Conservation (phyloP, 1,140 invertebrate genomes). For the Mactra quadrangularis region DNA sequence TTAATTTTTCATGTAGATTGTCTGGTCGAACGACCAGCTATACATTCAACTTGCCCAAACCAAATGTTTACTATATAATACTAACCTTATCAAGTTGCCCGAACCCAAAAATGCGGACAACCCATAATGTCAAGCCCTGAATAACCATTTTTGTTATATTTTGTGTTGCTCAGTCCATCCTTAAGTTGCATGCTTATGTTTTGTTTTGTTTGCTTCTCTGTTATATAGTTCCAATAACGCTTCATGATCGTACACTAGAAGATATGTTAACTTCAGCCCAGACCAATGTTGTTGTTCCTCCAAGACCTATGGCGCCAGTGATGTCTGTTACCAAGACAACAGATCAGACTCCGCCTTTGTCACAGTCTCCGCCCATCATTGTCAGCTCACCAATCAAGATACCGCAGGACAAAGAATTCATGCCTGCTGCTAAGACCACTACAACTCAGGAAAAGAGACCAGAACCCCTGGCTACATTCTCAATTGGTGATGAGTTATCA, state of each 20-base stretch:
- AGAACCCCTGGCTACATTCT: conserved; percentile 34
- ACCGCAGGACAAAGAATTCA: conserved; percentile 41
- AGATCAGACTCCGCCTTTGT: conserved; percentile 12
- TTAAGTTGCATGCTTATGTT: conserved; percentile 30
- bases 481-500: conserved; percentile 37
- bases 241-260: conserved; percentile 51
- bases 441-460: conserved; percentile 15
- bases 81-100: too few relatives aligned
- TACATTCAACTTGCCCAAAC: too few relatives aligned
- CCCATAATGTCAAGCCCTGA: too few relatives aligned
- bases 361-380: conserved; percentile 54
- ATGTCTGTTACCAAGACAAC: not conserved
- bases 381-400: conserved; percentile 58
- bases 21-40: too few relatives aligned
- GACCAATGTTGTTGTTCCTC: not conserved
- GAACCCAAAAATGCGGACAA: too few relatives aligned
- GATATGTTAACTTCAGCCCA: conserved; percentile 53
- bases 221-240: conserved; percentile 47
- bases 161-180: too few relatives aligned
- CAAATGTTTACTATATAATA: too few relatives aligned
- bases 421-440: conserved; percentile 21
- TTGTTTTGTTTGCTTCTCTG: not conserved
- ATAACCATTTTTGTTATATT: too few relatives aligned
- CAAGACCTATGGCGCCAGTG: not conserved
- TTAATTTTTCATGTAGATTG: too few relatives aligned